phyloP scores from a whole-genome alignment of 2,888 invertebrate species.

The Baccha elongata region DNA sequence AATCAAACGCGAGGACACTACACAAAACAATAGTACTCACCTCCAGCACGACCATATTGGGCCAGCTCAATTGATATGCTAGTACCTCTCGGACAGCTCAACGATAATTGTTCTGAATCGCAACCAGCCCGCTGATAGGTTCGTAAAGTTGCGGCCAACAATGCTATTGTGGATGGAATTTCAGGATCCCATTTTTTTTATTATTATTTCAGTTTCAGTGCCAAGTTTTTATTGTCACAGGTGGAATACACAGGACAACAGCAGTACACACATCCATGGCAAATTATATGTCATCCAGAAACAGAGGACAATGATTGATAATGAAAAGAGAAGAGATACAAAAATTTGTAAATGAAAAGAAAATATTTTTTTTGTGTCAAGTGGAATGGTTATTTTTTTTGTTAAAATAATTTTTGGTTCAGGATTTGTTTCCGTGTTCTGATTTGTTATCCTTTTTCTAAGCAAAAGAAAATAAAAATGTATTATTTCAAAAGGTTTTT shows the following conservation, averaged over 20 bases:
- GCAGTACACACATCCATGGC: constrained; percentile 23
- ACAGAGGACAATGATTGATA: constrained; percentile 48
- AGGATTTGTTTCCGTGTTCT: background rate
- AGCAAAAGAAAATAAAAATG: too few species aligned
- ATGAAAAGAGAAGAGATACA: constrained; percentile 41
- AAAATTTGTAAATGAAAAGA: constrained; percentile 49
- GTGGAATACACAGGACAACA: constrained; percentile 2
- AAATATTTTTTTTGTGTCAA: constrained; percentile 48
- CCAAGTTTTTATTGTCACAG: constrained; percentile 52
- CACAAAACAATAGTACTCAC: constrained; percentile 77
- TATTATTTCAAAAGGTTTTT: too few species aligned
- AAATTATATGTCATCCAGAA: constrained; percentile 46
- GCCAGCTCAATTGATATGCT: constrained; percentile 95
- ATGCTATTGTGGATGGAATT: constrained; percentile 84
- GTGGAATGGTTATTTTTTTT: constrained; percentile 31
- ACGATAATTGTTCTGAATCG: constrained; percentile 93
- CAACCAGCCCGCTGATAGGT: constrained; percentile 96
- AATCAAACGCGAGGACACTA: constrained; percentile 11
- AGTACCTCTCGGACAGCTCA: constrained; percentile 95
- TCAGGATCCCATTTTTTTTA: background rate
- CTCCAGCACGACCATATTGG: constrained; percentile 89
- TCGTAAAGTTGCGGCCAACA: constrained; percentile 94
- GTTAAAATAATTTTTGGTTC: background rate
- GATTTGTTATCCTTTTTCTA: too few species aligned
- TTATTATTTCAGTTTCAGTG: constrained; percentile 17